A percentile compares a stretch with the other conserved stretches of the same genome.
Evolutionary conservation across 2,797 vertebrate species (phyloP).

Genomic region (Moxostoma hubbsi): DNA sequence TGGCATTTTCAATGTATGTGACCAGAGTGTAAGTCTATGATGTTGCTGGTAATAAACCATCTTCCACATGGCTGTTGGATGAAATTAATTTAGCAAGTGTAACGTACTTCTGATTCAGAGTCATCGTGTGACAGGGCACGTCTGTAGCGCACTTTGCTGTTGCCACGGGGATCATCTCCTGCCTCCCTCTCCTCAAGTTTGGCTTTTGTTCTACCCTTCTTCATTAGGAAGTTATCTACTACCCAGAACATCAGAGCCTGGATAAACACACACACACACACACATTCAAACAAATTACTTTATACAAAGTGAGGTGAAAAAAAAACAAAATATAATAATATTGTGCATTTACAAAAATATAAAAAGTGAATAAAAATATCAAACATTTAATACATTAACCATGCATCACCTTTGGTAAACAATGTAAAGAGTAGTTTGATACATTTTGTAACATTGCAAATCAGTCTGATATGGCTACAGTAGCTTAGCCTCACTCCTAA

Average conservation of each 20-base stretch:
- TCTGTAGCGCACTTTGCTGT: slow-evolving; percentile 93
- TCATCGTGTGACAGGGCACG: slow-evolving; percentile 95
- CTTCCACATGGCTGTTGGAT: neutral
- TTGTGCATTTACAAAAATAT: too few relatives aligned
- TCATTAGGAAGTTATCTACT: slow-evolving; percentile 99
- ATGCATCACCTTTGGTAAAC: neutral
- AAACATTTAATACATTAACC: neutral
- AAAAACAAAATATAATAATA: neutral
- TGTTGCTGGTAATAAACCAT: neutral
- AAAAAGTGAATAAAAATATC: neutral
- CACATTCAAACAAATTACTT: neutral
- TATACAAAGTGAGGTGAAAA: neutral
- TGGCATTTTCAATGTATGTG: neutral
- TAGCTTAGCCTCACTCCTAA: neutral
- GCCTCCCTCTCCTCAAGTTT: slow-evolving; percentile 92
- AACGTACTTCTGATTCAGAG: slow-evolving; percentile 92
- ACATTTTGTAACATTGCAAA: neutral
- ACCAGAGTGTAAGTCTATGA: neutral
- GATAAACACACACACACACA: neutral
- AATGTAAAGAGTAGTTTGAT: neutral
- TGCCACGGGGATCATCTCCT: slow-evolving; percentile 87
- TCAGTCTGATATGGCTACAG: neutral
- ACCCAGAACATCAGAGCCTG: slow-evolving; percentile 99
- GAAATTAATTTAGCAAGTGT: neutral
- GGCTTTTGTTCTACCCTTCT: slow-evolving; percentile 97